These are phyloP conservation scores for Trematomus bernacchii DNA, from an alignment of 2,797 vertebrate genomes.

Conservation along the genomic window DNA sequence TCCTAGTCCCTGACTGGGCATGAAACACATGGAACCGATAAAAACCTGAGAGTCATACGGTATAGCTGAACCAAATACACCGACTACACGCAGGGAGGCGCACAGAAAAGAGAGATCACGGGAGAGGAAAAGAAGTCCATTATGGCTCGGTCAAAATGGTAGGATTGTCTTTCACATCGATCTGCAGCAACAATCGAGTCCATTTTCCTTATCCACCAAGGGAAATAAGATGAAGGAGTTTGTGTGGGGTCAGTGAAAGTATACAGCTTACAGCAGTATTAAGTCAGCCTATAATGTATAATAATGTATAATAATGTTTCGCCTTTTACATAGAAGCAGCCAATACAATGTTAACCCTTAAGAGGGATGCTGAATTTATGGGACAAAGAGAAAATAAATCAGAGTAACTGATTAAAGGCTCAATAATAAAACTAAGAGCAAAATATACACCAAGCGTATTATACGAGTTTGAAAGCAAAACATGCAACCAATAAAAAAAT, in stretches of 20 bases:
- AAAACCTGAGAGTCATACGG: slow-evolving; percentile 53
- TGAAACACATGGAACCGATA: slow-evolving; percentile 84
- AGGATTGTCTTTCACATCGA: slow-evolving; percentile 54
- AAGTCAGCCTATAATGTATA: slow-evolving; percentile 37
- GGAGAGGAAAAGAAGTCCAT: slow-evolving; percentile 25
- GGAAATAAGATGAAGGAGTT: slow-evolving; percentile 54
- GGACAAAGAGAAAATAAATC: not conserved
- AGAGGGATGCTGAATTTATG: slow-evolving; percentile 38
- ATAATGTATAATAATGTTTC: slow-evolving; percentile 33
- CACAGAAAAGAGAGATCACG: slow-evolving; percentile 34
- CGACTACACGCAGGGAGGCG: slow-evolving; percentile 23
- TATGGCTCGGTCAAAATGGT: slow-evolving; percentile 9
- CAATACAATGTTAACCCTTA: slow-evolving; percentile 45
- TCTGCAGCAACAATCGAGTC: slow-evolving; percentile 40
- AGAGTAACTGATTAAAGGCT: slow-evolving; percentile 48
- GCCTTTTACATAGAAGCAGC: slow-evolving; percentile 38
- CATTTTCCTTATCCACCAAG: slow-evolving; percentile 45
- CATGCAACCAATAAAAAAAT: slow-evolving; percentile 57
- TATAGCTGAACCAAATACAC: slow-evolving; percentile 52
- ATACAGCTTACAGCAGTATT: slow-evolving; percentile 32
- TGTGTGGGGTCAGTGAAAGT: slow-evolving; percentile 49
- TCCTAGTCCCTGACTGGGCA: slow-evolving; percentile 60
- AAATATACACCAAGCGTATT: slow-evolving; percentile 44
- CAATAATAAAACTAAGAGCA: slow-evolving; percentile 53
- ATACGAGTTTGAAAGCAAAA: slow-evolving; percentile 54